Evolutionary conservation across 2,113 vertebrate species (phyloP).

Genomic region (Typhlomys cinereus): DNA sequence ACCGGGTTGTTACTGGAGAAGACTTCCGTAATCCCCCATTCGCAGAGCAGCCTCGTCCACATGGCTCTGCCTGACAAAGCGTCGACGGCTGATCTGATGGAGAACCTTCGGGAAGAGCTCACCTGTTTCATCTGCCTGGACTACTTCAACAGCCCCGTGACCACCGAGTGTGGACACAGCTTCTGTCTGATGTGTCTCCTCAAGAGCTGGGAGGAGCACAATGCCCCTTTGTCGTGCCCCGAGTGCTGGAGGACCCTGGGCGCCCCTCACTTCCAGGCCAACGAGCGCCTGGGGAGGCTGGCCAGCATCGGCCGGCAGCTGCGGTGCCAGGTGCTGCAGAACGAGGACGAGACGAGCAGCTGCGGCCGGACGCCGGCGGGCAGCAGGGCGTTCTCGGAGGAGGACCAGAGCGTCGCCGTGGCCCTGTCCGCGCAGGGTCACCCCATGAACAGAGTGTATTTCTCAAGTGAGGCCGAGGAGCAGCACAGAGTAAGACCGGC

Average conservation of each 20-base stretch:
- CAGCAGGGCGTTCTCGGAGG: neutral
- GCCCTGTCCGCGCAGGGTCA: slow-evolving; percentile 8
- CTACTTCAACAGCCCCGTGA: slow-evolving; percentile 74
- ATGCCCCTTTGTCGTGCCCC: slow-evolving; percentile 43
- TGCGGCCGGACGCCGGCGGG: neutral
- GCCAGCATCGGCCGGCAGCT: slow-evolving; percentile 61
- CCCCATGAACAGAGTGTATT: neutral
- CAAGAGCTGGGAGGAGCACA: slow-evolving; percentile 69
- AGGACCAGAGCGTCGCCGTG: neutral
- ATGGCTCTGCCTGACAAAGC: slow-evolving; percentile 52
- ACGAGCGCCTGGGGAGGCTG: slow-evolving; percentile 67
- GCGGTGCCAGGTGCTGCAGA: slow-evolving; percentile 63
- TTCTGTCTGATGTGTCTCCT: slow-evolving; percentile 76
- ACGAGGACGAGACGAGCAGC: neutral
- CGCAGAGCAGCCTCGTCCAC: neutral
- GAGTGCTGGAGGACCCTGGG: slow-evolving; percentile 73
- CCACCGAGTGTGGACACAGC: slow-evolving; percentile 74
- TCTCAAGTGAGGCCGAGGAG: slow-evolving; percentile 29
- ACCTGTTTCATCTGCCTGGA: slow-evolving; percentile 75
- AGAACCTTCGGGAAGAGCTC: slow-evolving; percentile 71
- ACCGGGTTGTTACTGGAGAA: neutral
- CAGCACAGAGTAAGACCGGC: slow-evolving; percentile 66
- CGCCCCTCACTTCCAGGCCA: slow-evolving; percentile 69
- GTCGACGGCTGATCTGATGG: slow-evolving; percentile 67
- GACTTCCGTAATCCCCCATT: neutral